Base-by-base conservation (phyloP, 1,140 invertebrate genomes). In the Drosophila sp. region DNA sequence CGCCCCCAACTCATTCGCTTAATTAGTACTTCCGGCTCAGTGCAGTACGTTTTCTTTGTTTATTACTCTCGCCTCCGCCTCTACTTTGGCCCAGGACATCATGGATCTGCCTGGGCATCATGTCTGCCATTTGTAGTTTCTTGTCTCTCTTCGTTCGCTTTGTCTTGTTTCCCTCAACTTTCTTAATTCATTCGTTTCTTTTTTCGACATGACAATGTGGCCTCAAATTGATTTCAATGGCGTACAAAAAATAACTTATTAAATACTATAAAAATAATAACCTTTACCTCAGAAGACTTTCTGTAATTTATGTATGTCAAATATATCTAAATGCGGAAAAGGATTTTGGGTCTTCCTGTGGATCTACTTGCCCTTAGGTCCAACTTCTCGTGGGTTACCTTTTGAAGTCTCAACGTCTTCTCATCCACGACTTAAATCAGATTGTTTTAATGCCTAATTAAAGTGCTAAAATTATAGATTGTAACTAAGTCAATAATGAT, bases 1-100 rank as follows among this genome's bases (percentile, higher is more conserved):
- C 81, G 61, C 76, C 62, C 66, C 70, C 72, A 72, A 74, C 77
- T 80, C 70, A 86, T 78, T 71, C 76, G 72, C 70, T 79, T 86
- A 86, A 86, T 86, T 86, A 87, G 79, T 76, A 86, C 83, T 86
- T 86, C 79, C 78, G 79, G 82, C 69, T 79, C 69, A 66, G 72
- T 75, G 70, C 64, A 69, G 72, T 76, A 70, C 66, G 70, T 72
- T 86, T 76, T 58, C 83, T 79, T 81, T 87, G 83, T 86, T 79
- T 86, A 87, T 87, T 76, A 67, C 79, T 61, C 58, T 50, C 65
- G 75, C 10, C 35, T 10, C 35, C 11, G 10, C 35, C 35, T 0
- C 33, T 6, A 2, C 8, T 35, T 2, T 38, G 10, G 8, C 10
- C 29, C 33, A 60, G 73, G 66, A 50, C 23, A 50, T 27, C 79